A percentile compares a stretch with the other conserved stretches of the same genome.
These are phyloP conservation scores for Arvicola amphibius DNA, from an alignment of 2,797 vertebrate species.

Conservation along the genomic window DNA sequence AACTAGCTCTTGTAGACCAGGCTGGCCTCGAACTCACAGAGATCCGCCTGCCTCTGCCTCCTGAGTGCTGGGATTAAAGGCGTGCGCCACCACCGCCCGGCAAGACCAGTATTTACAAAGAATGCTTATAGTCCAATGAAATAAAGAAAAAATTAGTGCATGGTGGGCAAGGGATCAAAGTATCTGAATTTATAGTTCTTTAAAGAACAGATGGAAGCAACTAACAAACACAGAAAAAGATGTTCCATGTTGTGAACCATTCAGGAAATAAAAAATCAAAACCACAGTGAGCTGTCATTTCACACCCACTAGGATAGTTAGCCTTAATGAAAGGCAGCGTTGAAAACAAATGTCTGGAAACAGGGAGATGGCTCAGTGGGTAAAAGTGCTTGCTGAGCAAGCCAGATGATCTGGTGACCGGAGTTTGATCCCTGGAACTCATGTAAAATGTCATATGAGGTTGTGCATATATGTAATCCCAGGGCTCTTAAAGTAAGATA, in stretches of 20 bases:
- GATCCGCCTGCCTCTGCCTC: no score
- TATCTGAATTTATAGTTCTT: conserved; percentile 4
- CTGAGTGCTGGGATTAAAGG: no score
- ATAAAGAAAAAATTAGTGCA: not conserved
- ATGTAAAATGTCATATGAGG: not conserved
- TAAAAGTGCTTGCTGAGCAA: not conserved
- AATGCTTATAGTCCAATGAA: not conserved
- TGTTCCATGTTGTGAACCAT: not conserved
- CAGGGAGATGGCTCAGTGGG: not conserved
- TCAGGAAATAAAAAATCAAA: not conserved
- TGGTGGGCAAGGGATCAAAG: not conserved
- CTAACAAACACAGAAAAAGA: not conserved
- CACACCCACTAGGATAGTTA: not conserved
- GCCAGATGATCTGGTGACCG: no score
- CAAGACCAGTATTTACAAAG: not conserved
- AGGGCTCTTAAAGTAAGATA: no score
- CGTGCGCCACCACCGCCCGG: no score
- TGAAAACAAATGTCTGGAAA: not conserved
- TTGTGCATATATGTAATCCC: no score
- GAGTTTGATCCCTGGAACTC: not conserved
- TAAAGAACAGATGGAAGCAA: not conserved
- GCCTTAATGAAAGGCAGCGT: not conserved
- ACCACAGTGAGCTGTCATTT: not conserved
- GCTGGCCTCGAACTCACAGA: no score
- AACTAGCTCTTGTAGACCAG: no score